phyloP scores from a whole-genome alignment of 2,888 invertebrate species.

The Epirrita christyi region DNA sequence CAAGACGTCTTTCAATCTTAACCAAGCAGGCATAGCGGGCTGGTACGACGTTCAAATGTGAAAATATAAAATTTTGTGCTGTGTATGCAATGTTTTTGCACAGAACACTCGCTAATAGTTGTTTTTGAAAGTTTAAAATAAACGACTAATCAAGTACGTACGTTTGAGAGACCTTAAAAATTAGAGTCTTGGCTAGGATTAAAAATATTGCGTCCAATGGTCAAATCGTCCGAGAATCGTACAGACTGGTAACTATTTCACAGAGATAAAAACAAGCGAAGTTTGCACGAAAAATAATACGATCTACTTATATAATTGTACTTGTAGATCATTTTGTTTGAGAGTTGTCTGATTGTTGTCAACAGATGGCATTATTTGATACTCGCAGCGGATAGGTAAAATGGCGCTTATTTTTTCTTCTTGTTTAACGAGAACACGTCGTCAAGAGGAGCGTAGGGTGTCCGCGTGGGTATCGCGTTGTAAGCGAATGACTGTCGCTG shows the following conservation, averaged over 20 bases:
- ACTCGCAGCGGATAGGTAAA: constrained; percentile 48
- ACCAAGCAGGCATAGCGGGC: too few relatives aligned
- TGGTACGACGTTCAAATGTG: too few relatives aligned
- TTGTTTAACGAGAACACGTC: constrained; percentile 75
- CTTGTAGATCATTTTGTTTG: constrained; percentile 56
- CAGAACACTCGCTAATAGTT: too few relatives aligned
- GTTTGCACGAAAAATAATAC: constrained; percentile 26
- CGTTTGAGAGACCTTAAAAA: too few relatives aligned
- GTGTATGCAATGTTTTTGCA: neutral
- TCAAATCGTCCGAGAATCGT: constrained; percentile 32
- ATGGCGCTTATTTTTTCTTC: constrained; percentile 56
- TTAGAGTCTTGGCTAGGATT: neutral
- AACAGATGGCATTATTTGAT: constrained; percentile 47
- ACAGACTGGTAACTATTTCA: constrained; percentile 69
- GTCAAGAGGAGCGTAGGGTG: constrained; percentile 78
- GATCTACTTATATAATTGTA: constrained; percentile 55
- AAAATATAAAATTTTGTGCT: neutral
- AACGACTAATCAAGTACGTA: too few relatives aligned
- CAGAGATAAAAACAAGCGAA: constrained; percentile 36
- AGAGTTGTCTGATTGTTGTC: constrained; percentile 37
- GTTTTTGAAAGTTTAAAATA: too few relatives aligned
- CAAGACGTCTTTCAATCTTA: too few relatives aligned
- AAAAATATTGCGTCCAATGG: constrained; percentile 29
- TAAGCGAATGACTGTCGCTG: constrained; percentile 81
- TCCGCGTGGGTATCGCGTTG: constrained; percentile 76